phyloP scores from a whole-genome alignment of 1,140 invertebrate species.

The Anastatus disparis region DNA sequence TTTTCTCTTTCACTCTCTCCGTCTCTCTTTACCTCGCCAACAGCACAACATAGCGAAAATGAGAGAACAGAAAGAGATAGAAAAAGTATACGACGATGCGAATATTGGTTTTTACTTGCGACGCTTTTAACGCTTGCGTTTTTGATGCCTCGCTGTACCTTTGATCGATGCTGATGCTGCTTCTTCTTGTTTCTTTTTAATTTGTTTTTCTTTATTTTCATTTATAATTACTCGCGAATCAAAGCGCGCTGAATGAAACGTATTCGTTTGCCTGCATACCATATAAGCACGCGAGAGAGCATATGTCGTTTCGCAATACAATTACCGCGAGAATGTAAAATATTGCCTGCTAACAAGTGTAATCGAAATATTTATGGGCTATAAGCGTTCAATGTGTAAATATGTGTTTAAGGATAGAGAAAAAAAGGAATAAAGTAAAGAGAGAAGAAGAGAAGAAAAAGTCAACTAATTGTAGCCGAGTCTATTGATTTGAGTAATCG shows the following conservation, averaged over 20 bases:
- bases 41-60: neutral
- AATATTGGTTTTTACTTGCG: conserved; percentile 29
- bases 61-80: neutral
- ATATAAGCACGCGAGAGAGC: too few relatives aligned
- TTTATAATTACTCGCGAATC: conserved; percentile 6
- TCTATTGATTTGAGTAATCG: too few relatives aligned
- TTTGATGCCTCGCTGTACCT: neutral
- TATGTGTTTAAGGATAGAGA: too few relatives aligned
- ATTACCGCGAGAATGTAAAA: conserved; percentile 3
- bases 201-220: too few relatives aligned
- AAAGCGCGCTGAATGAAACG: neutral
- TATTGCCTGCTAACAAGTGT: neutral
- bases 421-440: too few relatives aligned
- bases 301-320: neutral
- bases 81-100: neutral
- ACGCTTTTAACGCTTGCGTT: conserved; percentile 30
- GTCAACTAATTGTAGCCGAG: too few relatives aligned
- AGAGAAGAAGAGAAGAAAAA: too few relatives aligned
- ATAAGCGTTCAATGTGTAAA: neutral
- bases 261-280: too few relatives aligned
- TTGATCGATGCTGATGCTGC: too few relatives aligned
- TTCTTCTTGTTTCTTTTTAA: too few relatives aligned
- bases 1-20: conserved; percentile 4
- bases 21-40: neutral
- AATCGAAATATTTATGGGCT: neutral